phyloP scores from a whole-genome alignment of 2,888 invertebrate genomes.

The Brassicogethes aeneus region DNA sequence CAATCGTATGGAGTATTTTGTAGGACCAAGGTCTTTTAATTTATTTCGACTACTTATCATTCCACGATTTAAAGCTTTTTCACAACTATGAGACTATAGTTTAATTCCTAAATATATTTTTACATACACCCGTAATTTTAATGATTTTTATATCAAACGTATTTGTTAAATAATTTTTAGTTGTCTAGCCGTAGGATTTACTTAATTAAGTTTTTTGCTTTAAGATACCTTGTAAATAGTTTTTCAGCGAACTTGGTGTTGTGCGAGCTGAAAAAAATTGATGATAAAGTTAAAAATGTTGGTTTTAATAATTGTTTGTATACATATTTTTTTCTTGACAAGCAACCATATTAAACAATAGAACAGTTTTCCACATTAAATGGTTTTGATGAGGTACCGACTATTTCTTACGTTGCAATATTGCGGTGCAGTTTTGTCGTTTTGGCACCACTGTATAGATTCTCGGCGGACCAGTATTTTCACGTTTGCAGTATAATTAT shows the following conservation, averaged over 20 bases:
- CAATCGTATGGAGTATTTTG: too few species aligned
- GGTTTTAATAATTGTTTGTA: slow-evolving; percentile 30
- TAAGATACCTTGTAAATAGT: slow-evolving; percentile 36
- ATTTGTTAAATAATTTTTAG: slow-evolving; percentile 43
- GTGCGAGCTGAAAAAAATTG: slow-evolving; percentile 33
- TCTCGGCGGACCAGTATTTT: too few species aligned
- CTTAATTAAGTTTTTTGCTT: slow-evolving; percentile 35
- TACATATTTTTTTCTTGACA: slow-evolving; percentile 28
- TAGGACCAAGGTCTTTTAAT: slow-evolving; percentile 35
- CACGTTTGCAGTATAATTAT: too few species aligned
- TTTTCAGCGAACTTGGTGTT: slow-evolving; percentile 36
- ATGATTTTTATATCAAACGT: slow-evolving; percentile 37
- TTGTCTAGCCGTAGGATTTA: slow-evolving; percentile 31
- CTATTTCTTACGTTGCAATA: slow-evolving; percentile 28
- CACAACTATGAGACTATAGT: slow-evolving; percentile 39
- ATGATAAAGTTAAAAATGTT: slow-evolving; percentile 30
- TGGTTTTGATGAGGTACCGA: slow-evolving; percentile 38
- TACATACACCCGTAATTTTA: slow-evolving; percentile 37
- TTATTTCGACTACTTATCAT: slow-evolving; percentile 35
- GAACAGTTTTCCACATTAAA: slow-evolving; percentile 40
- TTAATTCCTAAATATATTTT: slow-evolving; percentile 42
- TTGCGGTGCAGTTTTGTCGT: slow-evolving; percentile 20
- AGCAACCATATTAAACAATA: slow-evolving; percentile 39
- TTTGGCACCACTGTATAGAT: slow-evolving; percentile 12
- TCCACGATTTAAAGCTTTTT: slow-evolving; percentile 36